Percentiles rank a stretch among this genome's conserved stretches.
These are phyloP conservation scores for Noctua comes DNA, from an alignment of 2,888 invertebrate genomes.

Conservation along the genomic window DNA sequence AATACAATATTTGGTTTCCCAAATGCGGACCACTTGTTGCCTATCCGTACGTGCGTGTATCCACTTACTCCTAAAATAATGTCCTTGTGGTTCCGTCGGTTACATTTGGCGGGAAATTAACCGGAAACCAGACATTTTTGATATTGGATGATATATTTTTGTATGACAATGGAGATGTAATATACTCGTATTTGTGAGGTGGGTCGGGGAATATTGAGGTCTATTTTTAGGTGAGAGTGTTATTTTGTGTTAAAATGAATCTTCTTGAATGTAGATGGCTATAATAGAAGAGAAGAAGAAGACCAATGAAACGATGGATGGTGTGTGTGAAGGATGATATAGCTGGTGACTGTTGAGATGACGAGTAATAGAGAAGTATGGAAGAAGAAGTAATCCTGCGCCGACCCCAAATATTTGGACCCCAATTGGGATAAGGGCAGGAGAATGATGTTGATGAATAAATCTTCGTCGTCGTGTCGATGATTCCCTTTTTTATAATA, in stretches of 20 bases:
- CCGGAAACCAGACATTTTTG: constrained; percentile 75
- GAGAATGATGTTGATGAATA: too few relatives aligned
- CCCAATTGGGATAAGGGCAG: too few relatives aligned
- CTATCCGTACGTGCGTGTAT: constrained; percentile 74
- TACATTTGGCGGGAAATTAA: constrained; percentile 76
- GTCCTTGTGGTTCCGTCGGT: constrained; percentile 73
- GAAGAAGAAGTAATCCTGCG: too few relatives aligned
- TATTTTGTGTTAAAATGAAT: not conserved
- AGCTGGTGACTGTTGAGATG: too few relatives aligned
- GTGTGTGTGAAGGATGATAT: too few relatives aligned
- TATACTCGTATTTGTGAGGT: constrained; percentile 6
- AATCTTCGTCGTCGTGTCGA: too few relatives aligned
- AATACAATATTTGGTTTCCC: constrained; percentile 58
- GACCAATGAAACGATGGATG: too few relatives aligned
- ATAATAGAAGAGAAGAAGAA: too few relatives aligned
- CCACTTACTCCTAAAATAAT: constrained; percentile 79
- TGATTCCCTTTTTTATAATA: too few relatives aligned
- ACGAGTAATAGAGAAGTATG: too few relatives aligned
- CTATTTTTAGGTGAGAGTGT: constrained; percentile 9
- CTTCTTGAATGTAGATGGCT: not conserved
- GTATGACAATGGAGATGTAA: constrained; percentile 28
- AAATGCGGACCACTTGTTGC: constrained; percentile 78
- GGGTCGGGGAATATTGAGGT: constrained; percentile 10
- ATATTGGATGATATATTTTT: constrained; percentile 59
- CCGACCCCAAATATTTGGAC: too few relatives aligned